Evolutionary conservation across 2,888 invertebrate genomes (phyloP).

Genomic region (Drosophila tripunctata): DNA sequence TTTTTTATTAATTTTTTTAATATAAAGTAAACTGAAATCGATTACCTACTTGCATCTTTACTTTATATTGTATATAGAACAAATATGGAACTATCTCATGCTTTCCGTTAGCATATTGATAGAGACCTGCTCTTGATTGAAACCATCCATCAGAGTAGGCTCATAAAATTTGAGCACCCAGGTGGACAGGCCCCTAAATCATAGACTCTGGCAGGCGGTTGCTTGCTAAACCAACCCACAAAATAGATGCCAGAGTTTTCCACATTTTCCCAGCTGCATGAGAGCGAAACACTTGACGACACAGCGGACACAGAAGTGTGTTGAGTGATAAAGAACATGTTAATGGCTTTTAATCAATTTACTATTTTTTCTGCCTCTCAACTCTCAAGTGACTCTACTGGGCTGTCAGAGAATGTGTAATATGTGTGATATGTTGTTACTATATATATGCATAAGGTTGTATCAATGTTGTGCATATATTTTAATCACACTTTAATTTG

Average conservation of each 20-base stretch:
- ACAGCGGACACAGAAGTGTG: slow-evolving; percentile 40
- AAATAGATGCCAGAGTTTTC: slow-evolving; percentile 16
- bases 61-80: too few species aligned
- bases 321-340: slow-evolving; percentile 77
- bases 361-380: slow-evolving; percentile 37
- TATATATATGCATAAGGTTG: slow-evolving; percentile 27
- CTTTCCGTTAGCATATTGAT: slow-evolving; percentile 27
- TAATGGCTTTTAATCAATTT: slow-evolving; percentile 77
- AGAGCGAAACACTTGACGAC: slow-evolving; percentile 20
- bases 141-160: slow-evolving; percentile 48
- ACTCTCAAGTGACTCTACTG: slow-evolving; percentile 10
- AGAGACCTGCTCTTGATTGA: slow-evolving; percentile 37
- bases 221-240: slow-evolving; percentile 23
- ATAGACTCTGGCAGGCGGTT: background rate
- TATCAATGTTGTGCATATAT: slow-evolving; percentile 52
- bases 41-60: too few species aligned
- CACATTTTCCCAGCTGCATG: slow-evolving; percentile 25
- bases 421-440: slow-evolving; percentile 28
- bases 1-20: too few species aligned
- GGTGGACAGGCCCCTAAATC: slow-evolving; percentile 45
- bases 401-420: slow-evolving; percentile 55
- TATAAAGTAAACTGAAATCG: too few species aligned
- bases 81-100: too few species aligned
- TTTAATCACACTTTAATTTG: slow-evolving; percentile 74
- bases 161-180: slow-evolving; percentile 65